Conservation (phyloP, 1,140 invertebrate species). For the Andrena cerasifolii region DNA sequence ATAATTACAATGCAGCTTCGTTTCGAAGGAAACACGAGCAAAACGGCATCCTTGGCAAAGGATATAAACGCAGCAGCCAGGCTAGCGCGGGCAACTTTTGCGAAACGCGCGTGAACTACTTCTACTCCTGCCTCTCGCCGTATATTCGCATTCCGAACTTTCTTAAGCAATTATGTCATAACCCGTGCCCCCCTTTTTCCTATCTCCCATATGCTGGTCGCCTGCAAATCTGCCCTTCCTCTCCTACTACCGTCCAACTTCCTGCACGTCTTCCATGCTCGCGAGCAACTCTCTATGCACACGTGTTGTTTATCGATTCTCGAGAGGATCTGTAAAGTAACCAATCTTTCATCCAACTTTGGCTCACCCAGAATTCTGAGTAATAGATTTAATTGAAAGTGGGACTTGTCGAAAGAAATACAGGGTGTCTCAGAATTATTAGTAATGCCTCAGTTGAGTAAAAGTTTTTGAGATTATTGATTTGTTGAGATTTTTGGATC, state of each 20-base stretch:
- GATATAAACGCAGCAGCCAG: constrained; percentile 12
- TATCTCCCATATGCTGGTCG: constrained; percentile 1
- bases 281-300: too few species aligned
- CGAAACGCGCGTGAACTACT: constrained; percentile 57
- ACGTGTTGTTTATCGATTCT: too few species aligned
- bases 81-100: constrained; percentile 34
- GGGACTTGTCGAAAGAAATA: too few species aligned
- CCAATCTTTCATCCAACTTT: too few species aligned
- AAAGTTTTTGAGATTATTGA: too few species aligned
- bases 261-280: too few species aligned
- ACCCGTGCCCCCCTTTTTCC: constrained; percentile 34
- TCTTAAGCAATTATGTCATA: constrained; percentile 67
- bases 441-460: too few species aligned
- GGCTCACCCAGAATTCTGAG: too few species aligned
- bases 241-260: too few species aligned
- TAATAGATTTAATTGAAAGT: too few species aligned
- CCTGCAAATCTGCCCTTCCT: not conserved
- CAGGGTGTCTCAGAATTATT: not conserved
- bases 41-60: not conserved
- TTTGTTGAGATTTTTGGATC: too few species aligned
- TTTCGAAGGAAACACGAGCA: not conserved
- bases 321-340: too few species aligned
- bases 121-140: not conserved
- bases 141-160: constrained; percentile 61
- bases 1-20: not conserved